phyloP scores from a whole-genome alignment of 2,113 vertebrate genomes.

The Ancistrus triradiatus region DNA sequence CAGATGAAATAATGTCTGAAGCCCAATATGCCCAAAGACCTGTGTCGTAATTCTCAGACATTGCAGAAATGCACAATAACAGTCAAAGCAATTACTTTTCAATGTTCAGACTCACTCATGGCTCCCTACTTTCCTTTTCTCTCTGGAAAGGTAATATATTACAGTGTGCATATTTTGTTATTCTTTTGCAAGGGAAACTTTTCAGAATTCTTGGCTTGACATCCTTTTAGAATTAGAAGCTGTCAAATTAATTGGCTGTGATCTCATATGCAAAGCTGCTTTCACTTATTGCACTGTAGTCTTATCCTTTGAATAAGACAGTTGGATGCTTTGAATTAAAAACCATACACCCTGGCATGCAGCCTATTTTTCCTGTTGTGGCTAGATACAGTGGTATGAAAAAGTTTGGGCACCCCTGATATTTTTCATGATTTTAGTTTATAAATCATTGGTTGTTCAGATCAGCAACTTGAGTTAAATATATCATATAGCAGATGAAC shows the following conservation, averaged over 20 bases:
- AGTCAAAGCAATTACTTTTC: slow-evolving; percentile 9
- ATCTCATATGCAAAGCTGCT: slow-evolving; percentile 56
- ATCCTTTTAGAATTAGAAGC: slow-evolving; percentile 34
- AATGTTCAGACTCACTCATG: neutral
- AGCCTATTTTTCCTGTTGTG: too few species aligned
- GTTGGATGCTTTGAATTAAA: slow-evolving; percentile 47
- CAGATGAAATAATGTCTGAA: slow-evolving; percentile 11
- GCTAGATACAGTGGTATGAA: too few species aligned
- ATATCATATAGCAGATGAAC: too few species aligned
- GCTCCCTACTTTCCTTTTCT: slow-evolving; percentile 19
- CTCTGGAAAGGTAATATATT: too few species aligned
- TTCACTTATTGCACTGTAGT: slow-evolving; percentile 45
- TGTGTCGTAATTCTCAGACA: slow-evolving; percentile 12
- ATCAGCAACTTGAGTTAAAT: too few species aligned
- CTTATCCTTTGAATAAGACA: slow-evolving; percentile 54
- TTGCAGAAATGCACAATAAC: neutral
- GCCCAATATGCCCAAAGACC: slow-evolving; percentile 1
- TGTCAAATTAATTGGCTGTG: slow-evolving; percentile 53
- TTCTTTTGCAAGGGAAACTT: too few species aligned
- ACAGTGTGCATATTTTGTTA: too few species aligned
- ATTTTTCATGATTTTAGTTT: slow-evolving; percentile 31
- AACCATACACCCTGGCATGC: slow-evolving; percentile 45
- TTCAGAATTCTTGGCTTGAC: slow-evolving; percentile 3
- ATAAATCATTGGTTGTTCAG: too few species aligned
- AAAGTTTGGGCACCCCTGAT: too few species aligned